phyloP scores from a whole-genome alignment of 1,140 invertebrate genomes.

The Heliothis subflexa region DNA sequence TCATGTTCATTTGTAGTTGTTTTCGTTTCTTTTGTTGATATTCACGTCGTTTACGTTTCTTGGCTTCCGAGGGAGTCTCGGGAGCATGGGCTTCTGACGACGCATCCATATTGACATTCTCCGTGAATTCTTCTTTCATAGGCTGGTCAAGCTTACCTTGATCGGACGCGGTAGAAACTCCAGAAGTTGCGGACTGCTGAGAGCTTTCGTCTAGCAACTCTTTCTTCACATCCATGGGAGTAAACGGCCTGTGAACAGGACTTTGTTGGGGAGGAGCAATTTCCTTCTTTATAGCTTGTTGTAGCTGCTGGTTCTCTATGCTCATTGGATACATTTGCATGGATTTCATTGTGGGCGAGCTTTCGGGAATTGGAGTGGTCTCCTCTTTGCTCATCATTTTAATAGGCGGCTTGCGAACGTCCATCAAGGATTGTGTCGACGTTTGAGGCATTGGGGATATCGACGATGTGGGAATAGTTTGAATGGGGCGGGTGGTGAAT shows the following conservation, averaged over 20 bases:
- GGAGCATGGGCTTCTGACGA: slow-evolving; percentile 76
- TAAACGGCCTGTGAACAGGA: slow-evolving; percentile 83
- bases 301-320: slow-evolving; percentile 74
- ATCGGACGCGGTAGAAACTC: slow-evolving; percentile 87
- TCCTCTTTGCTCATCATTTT: slow-evolving; percentile 81
- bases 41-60: slow-evolving; percentile 92
- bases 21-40: slow-evolving; percentile 94
- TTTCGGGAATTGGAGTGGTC: slow-evolving; percentile 78
- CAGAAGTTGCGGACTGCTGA: slow-evolving; percentile 86
- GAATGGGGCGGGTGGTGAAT: slow-evolving; percentile 76
- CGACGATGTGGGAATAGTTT: slow-evolving; percentile 73
- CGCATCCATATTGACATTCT: slow-evolving; percentile 76
- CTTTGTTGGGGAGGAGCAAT: slow-evolving; percentile 85
- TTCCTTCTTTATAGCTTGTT: slow-evolving; percentile 85
- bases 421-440: slow-evolving; percentile 83
- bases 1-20: slow-evolving; percentile 87
- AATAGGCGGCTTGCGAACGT: slow-evolving; percentile 79
- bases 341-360: slow-evolving; percentile 78
- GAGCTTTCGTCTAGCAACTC: slow-evolving; percentile 88
- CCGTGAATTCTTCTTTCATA: slow-evolving; percentile 87
- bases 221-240: slow-evolving; percentile 87
- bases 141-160: slow-evolving; percentile 86
- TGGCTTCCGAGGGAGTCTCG: slow-evolving; percentile 90
- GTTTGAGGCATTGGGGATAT: slow-evolving; percentile 79
- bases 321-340: slow-evolving; percentile 76